phyloP scores from a whole-genome alignment of 2,888 invertebrate genomes.

The Drosophila neotestacea region DNA sequence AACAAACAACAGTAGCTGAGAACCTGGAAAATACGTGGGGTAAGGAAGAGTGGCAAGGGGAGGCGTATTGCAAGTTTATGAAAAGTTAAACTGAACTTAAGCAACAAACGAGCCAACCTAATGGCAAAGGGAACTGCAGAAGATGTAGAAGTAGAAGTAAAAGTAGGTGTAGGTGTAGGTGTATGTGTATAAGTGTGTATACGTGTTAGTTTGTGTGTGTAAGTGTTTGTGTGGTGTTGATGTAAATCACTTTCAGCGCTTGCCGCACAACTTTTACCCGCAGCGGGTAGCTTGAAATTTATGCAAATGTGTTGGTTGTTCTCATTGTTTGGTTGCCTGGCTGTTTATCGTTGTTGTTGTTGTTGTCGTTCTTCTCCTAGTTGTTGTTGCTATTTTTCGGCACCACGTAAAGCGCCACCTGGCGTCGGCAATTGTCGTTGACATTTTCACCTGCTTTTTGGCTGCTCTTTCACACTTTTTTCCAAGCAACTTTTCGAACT shows the following conservation, averaged over 20 bases:
- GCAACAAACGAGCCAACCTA: constrained; percentile 61
- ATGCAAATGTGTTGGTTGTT: constrained; percentile 71
- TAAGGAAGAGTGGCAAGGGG: not conserved
- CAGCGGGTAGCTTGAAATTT: constrained; percentile 66
- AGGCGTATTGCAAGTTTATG: constrained; percentile 74
- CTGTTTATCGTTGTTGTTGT: constrained; percentile 23
- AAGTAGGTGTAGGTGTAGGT: not conserved
- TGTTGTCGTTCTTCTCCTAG: constrained; percentile 13
- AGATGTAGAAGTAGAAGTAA: not conserved
- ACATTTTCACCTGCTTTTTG: constrained; percentile 67
- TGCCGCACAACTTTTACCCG: constrained; percentile 64
- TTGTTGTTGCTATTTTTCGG: constrained; percentile 24
- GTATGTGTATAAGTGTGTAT: not conserved
- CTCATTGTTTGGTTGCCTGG: constrained; percentile 32
- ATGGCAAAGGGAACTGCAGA: constrained; percentile 18
- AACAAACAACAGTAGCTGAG: constrained; percentile 50
- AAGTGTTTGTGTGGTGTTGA: constrained; percentile 50
- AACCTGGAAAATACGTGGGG: constrained; percentile 37
- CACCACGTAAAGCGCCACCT: constrained; percentile 51
- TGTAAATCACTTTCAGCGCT: constrained; percentile 76
- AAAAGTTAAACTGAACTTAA: constrained; percentile 79
- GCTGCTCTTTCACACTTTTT: constrained; percentile 25
- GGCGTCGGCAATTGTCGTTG: constrained; percentile 74
- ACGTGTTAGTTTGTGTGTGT: constrained; percentile 4
- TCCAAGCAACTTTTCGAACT: constrained; percentile 41